Percentiles rank a stretch among this genome's conserved stretches.
phyloP scores from a whole-genome alignment of 2,113 vertebrate genomes.

The Dicaeum eximium region DNA sequence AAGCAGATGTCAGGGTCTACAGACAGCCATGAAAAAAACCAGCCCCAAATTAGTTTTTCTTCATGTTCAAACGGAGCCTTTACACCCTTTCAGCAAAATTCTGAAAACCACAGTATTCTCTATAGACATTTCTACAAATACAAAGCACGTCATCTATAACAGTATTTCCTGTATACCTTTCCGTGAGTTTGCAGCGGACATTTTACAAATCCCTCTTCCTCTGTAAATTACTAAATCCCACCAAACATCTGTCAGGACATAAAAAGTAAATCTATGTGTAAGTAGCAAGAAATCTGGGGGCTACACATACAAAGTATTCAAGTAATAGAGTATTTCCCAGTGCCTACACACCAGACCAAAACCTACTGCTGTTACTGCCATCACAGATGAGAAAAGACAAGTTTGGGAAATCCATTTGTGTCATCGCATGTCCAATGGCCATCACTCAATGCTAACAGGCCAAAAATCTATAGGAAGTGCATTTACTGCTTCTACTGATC shows the following conservation, averaged over 20 bases:
- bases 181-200: not conserved
- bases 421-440: rapidly evolving
- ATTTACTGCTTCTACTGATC: not conserved
- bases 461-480: not conserved
- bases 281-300: not conserved
- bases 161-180: not conserved
- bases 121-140: not conserved
- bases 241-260: not conserved
- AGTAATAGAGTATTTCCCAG: not conserved
- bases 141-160: not conserved
- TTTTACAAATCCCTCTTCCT: not conserved
- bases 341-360: not conserved
- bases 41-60: not conserved
- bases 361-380: not conserved
- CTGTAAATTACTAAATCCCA: not conserved
- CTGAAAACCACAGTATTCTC: not conserved
- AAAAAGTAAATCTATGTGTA: not conserved
- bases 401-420: not conserved
- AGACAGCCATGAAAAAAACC: not conserved
- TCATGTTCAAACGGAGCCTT: not conserved
- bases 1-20: not conserved
- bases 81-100: not conserved
- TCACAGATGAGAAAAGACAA: not conserved
- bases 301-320: not conserved
- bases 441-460: not conserved